Percentiles rank a stretch among this genome's conserved stretches.
These are phyloP conservation scores for Heteropelma amictum DNA, from an alignment of 2,888 invertebrate species.

Conservation along the genomic window DNA sequence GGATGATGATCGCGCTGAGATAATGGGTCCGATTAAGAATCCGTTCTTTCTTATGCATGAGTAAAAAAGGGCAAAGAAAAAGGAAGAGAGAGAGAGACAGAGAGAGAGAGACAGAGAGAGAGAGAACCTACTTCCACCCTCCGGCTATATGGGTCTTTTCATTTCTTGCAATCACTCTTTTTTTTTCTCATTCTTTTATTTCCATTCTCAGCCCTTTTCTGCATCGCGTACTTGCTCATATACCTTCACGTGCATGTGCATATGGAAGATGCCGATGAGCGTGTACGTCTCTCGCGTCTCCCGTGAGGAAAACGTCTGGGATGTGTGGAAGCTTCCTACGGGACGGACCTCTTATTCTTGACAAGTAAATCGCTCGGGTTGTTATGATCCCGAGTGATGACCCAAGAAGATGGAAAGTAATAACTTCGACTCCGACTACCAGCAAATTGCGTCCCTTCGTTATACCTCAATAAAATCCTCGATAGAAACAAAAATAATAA, in stretches of 20 bases:
- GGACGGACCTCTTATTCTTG: constrained; percentile 30
- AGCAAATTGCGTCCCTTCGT: too few relatives aligned
- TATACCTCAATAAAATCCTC: too few relatives aligned
- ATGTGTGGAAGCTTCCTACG: constrained; percentile 17
- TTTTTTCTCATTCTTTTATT: constrained; percentile 36
- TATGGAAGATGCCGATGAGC: not conserved
- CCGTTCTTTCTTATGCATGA: constrained; percentile 64
- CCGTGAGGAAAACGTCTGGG: constrained; percentile 25
- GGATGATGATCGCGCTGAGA: constrained; percentile 77
- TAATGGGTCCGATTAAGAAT: constrained; percentile 78
- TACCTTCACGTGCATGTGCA: constrained; percentile 18
- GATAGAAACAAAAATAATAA: not conserved
- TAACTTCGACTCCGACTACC: constrained; percentile 20
- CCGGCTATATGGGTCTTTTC: constrained; percentile 47
- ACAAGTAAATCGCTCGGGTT: constrained; percentile 43
- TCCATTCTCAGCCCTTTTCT: constrained; percentile 28
- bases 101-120: constrained; percentile 20
- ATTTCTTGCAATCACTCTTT: constrained; percentile 40
- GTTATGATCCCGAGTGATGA: constrained; percentile 22
- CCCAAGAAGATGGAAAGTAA: constrained; percentile 9
- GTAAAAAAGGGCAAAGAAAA: constrained; percentile 25
- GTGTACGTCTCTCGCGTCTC: not conserved
- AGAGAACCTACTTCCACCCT: constrained; percentile 40
- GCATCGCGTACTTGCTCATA: constrained; percentile 35
- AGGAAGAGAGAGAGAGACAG: constrained; percentile 20